Evolutionary conservation across 2,797 vertebrate species (phyloP).

Genomic region (Sebastes flavidus): DNA sequence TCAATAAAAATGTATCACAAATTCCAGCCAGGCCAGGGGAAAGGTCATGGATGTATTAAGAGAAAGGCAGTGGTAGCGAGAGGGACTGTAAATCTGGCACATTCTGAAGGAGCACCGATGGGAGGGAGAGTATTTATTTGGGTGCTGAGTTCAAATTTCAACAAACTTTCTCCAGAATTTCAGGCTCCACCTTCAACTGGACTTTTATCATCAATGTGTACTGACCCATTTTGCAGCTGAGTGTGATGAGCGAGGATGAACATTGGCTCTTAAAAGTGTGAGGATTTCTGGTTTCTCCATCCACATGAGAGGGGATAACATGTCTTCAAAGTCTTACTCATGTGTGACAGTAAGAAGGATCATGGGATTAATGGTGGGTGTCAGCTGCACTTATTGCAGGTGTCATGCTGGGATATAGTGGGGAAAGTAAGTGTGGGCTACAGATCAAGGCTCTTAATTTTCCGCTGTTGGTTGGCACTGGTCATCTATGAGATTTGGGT

Average conservation of each 20-base stretch:
- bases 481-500: constrained; percentile 1
- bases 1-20: no score
- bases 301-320: constrained; percentile 37
- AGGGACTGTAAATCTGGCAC: neutral
- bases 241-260: constrained; percentile 10
- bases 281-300: constrained; percentile 13
- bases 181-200: neutral
- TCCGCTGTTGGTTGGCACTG: neutral
- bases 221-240: neutral
- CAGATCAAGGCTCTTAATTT: constrained; percentile 7
- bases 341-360: constrained; percentile 67
- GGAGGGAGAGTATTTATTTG: neutral
- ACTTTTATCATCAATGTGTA: neutral
- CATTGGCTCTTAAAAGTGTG: neutral
- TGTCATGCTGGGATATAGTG: constrained; percentile 35
- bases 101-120: neutral
- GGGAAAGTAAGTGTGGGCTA: constrained; percentile 1
- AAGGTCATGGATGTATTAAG: neutral
- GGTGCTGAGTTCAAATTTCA: neutral
- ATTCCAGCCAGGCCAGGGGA: neutral
- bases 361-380: constrained; percentile 56
- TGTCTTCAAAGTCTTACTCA: constrained; percentile 47
- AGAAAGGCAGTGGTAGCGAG: neutral
- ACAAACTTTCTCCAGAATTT: neutral
- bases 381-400: constrained; percentile 49